These are phyloP conservation scores for Lochmaea capreae DNA, from an alignment of 2,888 invertebrate genomes.

Conservation along the genomic window DNA sequence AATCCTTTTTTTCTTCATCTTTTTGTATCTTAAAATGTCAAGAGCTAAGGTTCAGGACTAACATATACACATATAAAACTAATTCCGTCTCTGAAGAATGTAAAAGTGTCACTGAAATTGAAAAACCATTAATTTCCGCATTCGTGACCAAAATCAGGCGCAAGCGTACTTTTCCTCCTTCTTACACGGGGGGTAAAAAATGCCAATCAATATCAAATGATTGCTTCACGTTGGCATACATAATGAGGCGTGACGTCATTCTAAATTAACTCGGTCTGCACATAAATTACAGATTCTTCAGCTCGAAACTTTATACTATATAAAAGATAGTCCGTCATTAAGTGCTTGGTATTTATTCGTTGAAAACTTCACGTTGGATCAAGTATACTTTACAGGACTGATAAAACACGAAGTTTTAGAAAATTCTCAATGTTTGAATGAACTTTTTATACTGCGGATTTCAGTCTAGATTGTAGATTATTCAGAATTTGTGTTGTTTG, in stretches of 20 bases:
- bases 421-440: not conserved
- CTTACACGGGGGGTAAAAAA: slow-evolving; percentile 59
- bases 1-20: slow-evolving; percentile 49
- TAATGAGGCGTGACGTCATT: slow-evolving; percentile 65
- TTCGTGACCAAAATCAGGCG: slow-evolving; percentile 59
- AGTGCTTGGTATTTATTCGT: not conserved
- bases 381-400: slow-evolving; percentile 7
- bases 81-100: slow-evolving; percentile 42
- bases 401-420: not conserved
- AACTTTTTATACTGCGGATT: not conserved
- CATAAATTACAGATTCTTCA: slow-evolving; percentile 28
- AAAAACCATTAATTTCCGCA: slow-evolving; percentile 63
- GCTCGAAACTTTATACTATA: slow-evolving; percentile 12
- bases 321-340: slow-evolving; percentile 14
- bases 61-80: slow-evolving; percentile 28
- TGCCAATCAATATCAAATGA: slow-evolving; percentile 66
- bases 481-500: not conserved
- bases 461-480: not conserved
- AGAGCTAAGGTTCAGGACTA: slow-evolving; percentile 11
- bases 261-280: slow-evolving; percentile 55
- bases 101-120: slow-evolving; percentile 62
- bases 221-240: slow-evolving; percentile 64
- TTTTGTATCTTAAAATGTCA: slow-evolving; percentile 45
- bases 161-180: slow-evolving; percentile 55
- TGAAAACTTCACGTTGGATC: not conserved